Conservation (phyloP, 1,140 invertebrate genomes). For the Holotrichia oblita region DNA sequence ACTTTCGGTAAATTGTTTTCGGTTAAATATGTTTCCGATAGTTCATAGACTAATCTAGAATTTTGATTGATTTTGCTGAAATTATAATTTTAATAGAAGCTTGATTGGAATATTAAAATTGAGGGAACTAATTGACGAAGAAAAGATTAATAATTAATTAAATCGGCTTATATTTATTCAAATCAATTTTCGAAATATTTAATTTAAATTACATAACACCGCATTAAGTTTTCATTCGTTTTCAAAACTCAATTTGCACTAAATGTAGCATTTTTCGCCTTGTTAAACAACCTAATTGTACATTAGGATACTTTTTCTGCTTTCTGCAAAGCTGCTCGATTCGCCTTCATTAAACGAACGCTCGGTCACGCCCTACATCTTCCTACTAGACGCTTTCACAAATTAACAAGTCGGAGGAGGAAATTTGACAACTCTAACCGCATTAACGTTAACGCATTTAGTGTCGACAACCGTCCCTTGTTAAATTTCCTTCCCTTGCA, state of each 20-base stretch:
- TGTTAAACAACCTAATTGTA: not conserved
- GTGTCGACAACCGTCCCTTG: constrained; percentile 9
- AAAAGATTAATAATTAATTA: no score
- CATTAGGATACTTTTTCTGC: not conserved
- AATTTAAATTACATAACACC: not conserved
- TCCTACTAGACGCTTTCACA: not conserved
- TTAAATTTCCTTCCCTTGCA: not conserved
- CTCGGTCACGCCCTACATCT: not conserved
- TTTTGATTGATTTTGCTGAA: no score
- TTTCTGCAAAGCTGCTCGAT: not conserved
- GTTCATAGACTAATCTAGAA: no score
- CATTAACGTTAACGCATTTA: constrained; percentile 1
- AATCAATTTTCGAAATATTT: no score
- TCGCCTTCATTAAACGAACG: constrained; percentile 1
- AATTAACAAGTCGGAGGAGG: not conserved
- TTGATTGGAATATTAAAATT: no score
- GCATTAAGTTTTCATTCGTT: not conserved
- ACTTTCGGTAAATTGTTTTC: no score
- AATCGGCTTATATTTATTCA: no score
- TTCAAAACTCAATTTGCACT: not conserved
- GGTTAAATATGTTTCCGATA: no score
- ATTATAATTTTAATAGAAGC: no score
- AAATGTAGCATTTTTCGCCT: not conserved
- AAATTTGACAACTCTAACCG: constrained; percentile 14
- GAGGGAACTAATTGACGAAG: no score